Evolutionary conservation across 2,797 vertebrate species (phyloP).

Genomic region (Buphagus erythrorhynchus): DNA sequence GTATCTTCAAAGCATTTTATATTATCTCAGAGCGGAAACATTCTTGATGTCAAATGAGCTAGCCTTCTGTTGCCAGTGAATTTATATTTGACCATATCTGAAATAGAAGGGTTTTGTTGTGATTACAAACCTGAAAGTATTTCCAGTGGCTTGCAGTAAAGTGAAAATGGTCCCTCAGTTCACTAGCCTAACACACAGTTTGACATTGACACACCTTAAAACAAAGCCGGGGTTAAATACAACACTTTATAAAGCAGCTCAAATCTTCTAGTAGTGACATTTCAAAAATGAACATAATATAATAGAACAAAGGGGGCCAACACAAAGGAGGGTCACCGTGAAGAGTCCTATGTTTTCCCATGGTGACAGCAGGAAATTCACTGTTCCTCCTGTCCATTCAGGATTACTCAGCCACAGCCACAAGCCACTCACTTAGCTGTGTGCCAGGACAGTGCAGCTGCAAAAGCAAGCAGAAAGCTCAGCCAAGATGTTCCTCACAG

Average conservation of each 20-base stretch:
- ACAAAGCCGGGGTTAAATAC: background rate
- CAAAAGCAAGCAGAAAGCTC: background rate
- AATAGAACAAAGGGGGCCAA: background rate
- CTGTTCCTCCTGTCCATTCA: background rate
- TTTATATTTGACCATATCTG: conserved; percentile 8
- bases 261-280: background rate
- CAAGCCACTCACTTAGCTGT: background rate
- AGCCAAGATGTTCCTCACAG: background rate
- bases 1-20: background rate
- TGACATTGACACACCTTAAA: background rate
- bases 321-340: fast-evolving
- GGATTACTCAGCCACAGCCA: background rate
- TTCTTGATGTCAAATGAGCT: background rate
- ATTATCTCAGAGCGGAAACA: background rate
- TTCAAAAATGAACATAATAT: background rate
- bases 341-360: background rate
- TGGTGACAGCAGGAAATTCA: background rate
- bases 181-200: background rate
- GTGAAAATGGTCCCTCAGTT: background rate
- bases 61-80: background rate
- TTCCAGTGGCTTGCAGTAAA: conserved; percentile 1
- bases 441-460: conserved; percentile 25
- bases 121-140: background rate
- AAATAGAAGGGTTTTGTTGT: conserved; percentile 26
- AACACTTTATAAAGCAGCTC: background rate